Base-by-base conservation (phyloP, 2,113 vertebrate genomes). In the Meleagris gallopavo region DNA sequence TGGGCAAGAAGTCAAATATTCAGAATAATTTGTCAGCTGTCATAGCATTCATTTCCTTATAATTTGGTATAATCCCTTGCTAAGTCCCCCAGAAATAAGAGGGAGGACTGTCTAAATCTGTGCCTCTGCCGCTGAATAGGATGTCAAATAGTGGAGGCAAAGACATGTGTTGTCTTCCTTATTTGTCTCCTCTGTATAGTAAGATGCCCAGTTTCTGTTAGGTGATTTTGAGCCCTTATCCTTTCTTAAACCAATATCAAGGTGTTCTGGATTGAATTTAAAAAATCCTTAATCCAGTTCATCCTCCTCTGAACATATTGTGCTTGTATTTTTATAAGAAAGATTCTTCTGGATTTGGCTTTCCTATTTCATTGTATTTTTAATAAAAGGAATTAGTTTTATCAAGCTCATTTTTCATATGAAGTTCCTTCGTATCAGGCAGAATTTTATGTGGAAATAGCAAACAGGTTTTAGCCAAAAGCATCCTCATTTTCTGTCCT, bases 191-290 rank as follows among this genome's bases (percentile, higher is more conserved):
- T 66, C 45, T 82, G 81, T 32, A 1, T 9, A 48, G 41, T 34
- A 43, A 64, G 76, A 41, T 83, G 54, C 40, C 41, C 32, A 40
- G 55, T 73, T 83, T 86, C 71, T 87, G 27, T 70, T 54, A 45
- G 36, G 36, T 0, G 0, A 52, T 8, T 61, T 60, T 36, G 76
- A 93, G 46, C 25, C 29, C 22, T 69, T 57, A 34, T 61, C 43
- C 52, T 88, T 88, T 89, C 46, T 89, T 82, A 86, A 86, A 84
- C 43, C 52, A 86, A 24, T 58, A 46, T 48, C 71, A 61, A 1
- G 62, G 62, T 92, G 78, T 18, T 94, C 52, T 40, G 75, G 64
- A 55, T 87, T 64, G 60, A 86, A n/a, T 93, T 92, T 88, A 57
- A 48, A 95, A 93, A 83, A 46, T 77, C 34, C 18, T 45, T 88